A percentile compares a stretch with the other conserved stretches of the same genome.
Evolutionary conservation across 1,140 invertebrate species (phyloP).

Genomic region (Carcinoscorpius rotundicauda): DNA sequence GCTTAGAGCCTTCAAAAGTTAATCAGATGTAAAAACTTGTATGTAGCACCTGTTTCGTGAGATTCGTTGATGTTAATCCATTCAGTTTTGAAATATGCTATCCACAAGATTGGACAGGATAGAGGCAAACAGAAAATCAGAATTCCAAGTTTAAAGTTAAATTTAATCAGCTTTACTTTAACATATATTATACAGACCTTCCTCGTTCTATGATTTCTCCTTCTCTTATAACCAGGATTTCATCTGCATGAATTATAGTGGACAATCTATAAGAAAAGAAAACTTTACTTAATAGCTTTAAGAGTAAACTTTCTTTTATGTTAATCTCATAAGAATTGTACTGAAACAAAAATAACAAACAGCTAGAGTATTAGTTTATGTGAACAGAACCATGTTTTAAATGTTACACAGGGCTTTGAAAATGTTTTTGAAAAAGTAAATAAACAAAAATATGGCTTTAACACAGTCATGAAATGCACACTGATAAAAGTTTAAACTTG

Average conservation of each 20-base stretch:
- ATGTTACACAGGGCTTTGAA: too few relatives aligned
- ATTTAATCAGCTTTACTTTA: not conserved
- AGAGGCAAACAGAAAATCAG: not conserved
- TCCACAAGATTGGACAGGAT: not conserved
- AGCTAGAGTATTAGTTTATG: too few relatives aligned
- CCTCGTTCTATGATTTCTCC: constrained; percentile 85
- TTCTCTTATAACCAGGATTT: constrained; percentile 78
- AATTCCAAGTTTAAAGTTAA: constrained; percentile 5
- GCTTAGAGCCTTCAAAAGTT: too few relatives aligned
- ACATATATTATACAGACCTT: constrained; percentile 42
- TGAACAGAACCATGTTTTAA: too few relatives aligned
- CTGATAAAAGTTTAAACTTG: too few relatives aligned
- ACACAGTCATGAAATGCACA: too few relatives aligned
- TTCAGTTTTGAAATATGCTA: too few relatives aligned
- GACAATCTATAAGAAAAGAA: constrained; percentile 43
- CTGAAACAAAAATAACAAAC: not conserved
- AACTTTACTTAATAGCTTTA: not conserved
- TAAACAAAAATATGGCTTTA: too few relatives aligned
- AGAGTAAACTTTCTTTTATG: not conserved
- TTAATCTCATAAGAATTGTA: not conserved
- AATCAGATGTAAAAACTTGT: too few relatives aligned
- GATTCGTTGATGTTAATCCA: too few relatives aligned
- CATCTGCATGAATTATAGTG: constrained; percentile 83
- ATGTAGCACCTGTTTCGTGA: too few relatives aligned
- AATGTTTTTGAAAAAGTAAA: too few relatives aligned